Conservation (phyloP, 2,113 vertebrate species). For the Morone saxatilis region DNA sequence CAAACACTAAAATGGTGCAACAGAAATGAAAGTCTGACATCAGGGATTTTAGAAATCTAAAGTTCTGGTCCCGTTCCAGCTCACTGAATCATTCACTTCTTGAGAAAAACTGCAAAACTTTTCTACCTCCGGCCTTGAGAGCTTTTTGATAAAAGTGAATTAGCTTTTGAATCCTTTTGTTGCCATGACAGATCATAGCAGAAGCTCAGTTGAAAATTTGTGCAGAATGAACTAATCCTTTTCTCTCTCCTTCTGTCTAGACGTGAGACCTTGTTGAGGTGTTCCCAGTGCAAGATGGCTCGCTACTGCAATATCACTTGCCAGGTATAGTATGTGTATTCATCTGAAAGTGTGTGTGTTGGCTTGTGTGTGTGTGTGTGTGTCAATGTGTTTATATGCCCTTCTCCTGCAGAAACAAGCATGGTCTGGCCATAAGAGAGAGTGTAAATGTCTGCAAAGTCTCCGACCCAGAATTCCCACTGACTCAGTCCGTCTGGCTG, state of each 20-base stretch:
- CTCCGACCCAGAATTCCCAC: constrained; percentile 89
- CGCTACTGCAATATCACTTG: constrained; percentile 91
- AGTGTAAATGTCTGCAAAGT: constrained; percentile 90
- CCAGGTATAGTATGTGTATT: constrained; percentile 86
- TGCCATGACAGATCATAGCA: background rate
- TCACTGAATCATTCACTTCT: constrained; percentile 17
- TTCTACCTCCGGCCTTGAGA: background rate
- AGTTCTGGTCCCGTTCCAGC: background rate
- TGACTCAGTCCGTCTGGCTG: constrained; percentile 93
- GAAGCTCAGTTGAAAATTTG: background rate
- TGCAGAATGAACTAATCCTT: constrained; percentile 9
- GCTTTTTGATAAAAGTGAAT: constrained; percentile 13
- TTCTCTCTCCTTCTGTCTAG: constrained; percentile 75
- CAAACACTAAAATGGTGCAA: constrained; percentile 7
- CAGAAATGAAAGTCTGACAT: constrained; percentile 11
- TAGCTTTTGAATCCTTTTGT: background rate
- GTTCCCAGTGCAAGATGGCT: constrained; percentile 93
- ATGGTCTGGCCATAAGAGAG: constrained; percentile 91
- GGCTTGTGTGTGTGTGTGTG: background rate
- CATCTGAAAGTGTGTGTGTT: background rate
- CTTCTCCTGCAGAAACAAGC: constrained; percentile 87
- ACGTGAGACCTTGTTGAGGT: constrained; percentile 87
- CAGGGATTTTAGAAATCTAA: background rate
- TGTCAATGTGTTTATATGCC: constrained; percentile 35
- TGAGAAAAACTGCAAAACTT: background rate